Conservation (phyloP, 2,113 vertebrate species). For the Gallinago paraguaiae region DNA sequence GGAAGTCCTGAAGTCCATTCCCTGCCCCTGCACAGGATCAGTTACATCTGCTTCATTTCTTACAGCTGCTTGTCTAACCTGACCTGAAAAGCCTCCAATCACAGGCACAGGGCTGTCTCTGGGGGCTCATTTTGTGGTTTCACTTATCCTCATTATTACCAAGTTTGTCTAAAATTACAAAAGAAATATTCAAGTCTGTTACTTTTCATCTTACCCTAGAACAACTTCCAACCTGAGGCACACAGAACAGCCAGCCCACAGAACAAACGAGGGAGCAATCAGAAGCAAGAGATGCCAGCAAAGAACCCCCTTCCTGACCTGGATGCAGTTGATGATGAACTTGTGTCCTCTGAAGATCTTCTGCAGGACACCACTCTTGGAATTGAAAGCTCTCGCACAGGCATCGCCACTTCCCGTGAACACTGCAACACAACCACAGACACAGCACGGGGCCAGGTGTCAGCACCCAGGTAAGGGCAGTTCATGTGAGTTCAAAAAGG, state of each 20-base stretch:
- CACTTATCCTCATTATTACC: background rate
- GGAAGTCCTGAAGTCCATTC: background rate
- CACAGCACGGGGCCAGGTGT: background rate
- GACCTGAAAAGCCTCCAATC: background rate
- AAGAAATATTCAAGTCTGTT: background rate
- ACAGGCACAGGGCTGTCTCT: background rate
- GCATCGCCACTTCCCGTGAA: constrained; percentile 84
- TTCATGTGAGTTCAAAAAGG: fast-evolving
- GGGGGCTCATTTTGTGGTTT: background rate
- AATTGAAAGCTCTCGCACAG: constrained; percentile 81
- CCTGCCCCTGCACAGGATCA: background rate
- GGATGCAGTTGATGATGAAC: constrained; percentile 83
- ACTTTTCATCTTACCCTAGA: background rate
- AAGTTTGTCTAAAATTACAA: background rate
- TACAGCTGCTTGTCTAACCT: background rate
- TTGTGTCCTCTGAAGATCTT: constrained; percentile 82
- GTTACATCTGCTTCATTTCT: background rate
- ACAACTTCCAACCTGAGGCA: background rate
- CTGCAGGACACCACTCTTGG: constrained; percentile 75
- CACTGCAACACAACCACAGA: constrained; percentile 68
- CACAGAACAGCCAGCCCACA: background rate
- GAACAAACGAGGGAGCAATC: background rate
- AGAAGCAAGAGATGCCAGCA: background rate
- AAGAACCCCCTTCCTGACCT: constrained; percentile 68
- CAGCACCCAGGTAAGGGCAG: background rate